Evolutionary conservation across 2,888 invertebrate species (phyloP).

Genomic region (Euplagia quadripunctaria): DNA sequence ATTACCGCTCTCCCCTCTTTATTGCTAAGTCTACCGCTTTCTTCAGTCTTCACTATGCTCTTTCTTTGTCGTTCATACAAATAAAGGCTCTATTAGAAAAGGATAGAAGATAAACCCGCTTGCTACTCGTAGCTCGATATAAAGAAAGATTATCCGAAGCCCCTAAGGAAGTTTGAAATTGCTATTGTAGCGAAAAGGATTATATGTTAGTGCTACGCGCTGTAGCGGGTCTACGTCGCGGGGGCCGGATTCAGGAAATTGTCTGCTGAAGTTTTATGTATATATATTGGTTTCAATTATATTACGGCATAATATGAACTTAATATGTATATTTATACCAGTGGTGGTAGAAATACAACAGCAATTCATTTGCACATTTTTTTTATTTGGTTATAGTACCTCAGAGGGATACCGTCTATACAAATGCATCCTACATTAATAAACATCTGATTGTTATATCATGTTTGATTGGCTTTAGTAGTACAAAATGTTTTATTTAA

Average conservation of each 20-base stretch:
- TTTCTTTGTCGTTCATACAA: conserved; percentile 58
- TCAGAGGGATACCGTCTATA: too few species aligned
- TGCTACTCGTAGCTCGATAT: conserved; percentile 83
- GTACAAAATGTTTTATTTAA: too few species aligned
- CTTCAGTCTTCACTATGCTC: conserved; percentile 66
- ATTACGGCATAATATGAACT: conserved; percentile 13
- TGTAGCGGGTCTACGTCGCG: conserved; percentile 79
- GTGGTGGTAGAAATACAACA: too few species aligned
- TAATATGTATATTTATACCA: neutral
- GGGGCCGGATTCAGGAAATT: conserved; percentile 71
- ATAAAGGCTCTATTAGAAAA: conserved; percentile 54
- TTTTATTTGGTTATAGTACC: too few species aligned
- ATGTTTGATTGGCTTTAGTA: too few species aligned
- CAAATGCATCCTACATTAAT: too few species aligned
- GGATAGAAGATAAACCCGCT: conserved; percentile 65
- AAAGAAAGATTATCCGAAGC: conserved; percentile 88
- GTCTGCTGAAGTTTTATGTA: conserved; percentile 62
- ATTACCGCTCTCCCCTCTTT: conserved; percentile 85
- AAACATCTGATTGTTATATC: too few species aligned
- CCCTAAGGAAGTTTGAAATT: conserved; percentile 88
- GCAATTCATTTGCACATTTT: too few species aligned
- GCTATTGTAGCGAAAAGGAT: conserved; percentile 88
- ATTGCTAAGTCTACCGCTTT: conserved; percentile 83
- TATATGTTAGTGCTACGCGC: conserved; percentile 87
- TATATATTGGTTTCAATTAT: conserved; percentile 52